Conservation (phyloP, 2,888 invertebrate species). For the Malachius bipustulatus region DNA sequence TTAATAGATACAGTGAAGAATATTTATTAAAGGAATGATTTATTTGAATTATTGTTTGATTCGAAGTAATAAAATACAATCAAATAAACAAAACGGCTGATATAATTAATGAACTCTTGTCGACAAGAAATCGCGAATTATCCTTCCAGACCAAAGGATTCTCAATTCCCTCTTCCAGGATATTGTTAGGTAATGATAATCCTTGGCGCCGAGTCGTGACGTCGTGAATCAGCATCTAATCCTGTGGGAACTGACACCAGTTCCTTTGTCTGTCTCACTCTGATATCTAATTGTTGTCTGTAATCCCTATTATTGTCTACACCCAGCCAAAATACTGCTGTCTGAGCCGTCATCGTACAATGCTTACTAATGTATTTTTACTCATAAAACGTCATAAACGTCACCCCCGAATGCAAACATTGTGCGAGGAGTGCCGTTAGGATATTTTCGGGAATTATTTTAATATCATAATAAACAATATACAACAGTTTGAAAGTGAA, state of each 20-base stretch:
- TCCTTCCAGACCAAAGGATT: no score
- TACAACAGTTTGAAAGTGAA: not conserved
- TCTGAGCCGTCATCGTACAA: conserved; percentile 33
- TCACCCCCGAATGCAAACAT: conserved; percentile 20
- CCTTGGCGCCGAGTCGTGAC: conserved; percentile 20
- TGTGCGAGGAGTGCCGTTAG: conserved; percentile 15
- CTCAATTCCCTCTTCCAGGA: no score
- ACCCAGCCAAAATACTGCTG: conserved; percentile 24
- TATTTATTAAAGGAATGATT: no score
- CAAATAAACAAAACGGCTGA: no score
- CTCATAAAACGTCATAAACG: conserved; percentile 31
- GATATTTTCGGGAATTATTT: not conserved
- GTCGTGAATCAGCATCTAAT: conserved; percentile 38
- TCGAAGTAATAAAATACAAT: no score
- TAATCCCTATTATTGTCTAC: conserved; percentile 37
- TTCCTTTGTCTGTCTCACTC: conserved; percentile 26
- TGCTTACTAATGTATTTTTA: conserved; percentile 27
- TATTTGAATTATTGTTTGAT: no score
- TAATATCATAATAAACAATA: no score
- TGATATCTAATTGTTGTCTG: conserved; percentile 35
- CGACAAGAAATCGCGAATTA: no score
- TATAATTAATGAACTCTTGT: no score
- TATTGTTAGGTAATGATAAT: no score
- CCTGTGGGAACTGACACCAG: conserved; percentile 36
- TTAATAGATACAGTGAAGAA: no score